Conservation (phyloP, 2,113 vertebrate genomes). For the Octodon degus region DNA sequence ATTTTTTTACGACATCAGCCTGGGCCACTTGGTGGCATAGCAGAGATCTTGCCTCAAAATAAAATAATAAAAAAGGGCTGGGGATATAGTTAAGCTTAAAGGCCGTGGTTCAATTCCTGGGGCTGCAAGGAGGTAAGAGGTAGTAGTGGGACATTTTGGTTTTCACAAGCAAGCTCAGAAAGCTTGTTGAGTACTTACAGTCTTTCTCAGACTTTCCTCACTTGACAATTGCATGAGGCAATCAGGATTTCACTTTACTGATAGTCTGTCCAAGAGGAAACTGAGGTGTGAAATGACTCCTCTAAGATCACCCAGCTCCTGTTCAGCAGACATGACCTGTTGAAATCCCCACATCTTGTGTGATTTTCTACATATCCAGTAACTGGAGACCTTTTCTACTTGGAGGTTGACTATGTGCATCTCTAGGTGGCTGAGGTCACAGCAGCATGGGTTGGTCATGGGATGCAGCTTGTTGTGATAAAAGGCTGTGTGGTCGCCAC, state of each 20-base stretch:
- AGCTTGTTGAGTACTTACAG: not conserved
- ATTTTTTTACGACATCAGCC: not conserved
- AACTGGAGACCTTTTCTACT: not conserved
- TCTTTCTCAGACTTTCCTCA: not conserved
- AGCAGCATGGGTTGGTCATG: not conserved
- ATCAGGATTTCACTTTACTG: too few species aligned
- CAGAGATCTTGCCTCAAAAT: not conserved
- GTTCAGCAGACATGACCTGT: rapidly evolving
- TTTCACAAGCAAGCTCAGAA: not conserved
- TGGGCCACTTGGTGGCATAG: not conserved
- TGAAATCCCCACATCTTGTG: not conserved
- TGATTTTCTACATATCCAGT: rapidly evolving
- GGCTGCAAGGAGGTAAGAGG: not conserved
- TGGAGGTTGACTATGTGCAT: rapidly evolving
- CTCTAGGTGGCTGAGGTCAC: not conserved
- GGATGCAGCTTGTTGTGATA: not conserved
- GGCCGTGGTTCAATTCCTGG: not conserved
- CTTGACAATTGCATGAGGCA: not conserved
- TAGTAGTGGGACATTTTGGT: not conserved
- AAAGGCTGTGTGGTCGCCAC: not conserved
- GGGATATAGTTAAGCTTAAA: not conserved
- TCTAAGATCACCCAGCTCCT: not conserved
- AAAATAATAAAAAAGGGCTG: not conserved
- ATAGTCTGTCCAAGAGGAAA: not conserved
- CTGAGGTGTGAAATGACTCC: not conserved